Percentiles rank a stretch among this genome's conserved stretches.
phyloP scores from a whole-genome alignment of 2,113 vertebrate genomes.

The Caracal caracal region DNA sequence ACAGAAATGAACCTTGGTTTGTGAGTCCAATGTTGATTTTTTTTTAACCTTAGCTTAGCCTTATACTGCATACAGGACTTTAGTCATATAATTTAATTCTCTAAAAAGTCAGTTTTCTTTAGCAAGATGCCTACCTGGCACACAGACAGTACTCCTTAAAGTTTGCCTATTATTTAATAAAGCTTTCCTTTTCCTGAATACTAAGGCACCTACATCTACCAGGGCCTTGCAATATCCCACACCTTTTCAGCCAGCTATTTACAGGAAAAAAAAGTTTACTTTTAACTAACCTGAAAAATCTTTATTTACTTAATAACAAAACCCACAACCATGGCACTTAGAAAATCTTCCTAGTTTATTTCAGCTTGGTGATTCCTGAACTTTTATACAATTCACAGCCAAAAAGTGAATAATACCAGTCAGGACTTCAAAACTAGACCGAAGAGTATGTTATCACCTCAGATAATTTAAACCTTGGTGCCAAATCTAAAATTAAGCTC shows the following conservation, averaged over 20 bases:
- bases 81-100: not conserved
- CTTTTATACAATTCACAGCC: not conserved
- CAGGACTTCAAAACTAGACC: not conserved
- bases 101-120: not conserved
- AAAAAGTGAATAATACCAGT: not conserved
- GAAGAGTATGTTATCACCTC: not conserved
- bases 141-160: not conserved
- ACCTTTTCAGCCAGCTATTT: not conserved
- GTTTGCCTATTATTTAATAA: not conserved
- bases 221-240: not conserved
- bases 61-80: not conserved
- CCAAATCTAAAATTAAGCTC: slow-evolving; percentile 40
- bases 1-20: not conserved
- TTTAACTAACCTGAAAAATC: not conserved
- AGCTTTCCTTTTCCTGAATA: not conserved
- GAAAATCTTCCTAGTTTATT: not conserved
- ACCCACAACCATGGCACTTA: not conserved
- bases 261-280: not conserved
- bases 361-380: not conserved
- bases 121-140: not conserved
- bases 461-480: not conserved
- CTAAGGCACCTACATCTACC: not conserved
- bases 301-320: not conserved
- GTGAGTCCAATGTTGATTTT: not conserved
- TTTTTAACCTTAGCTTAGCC: not conserved